Conservation (phyloP, 2,113 vertebrate genomes). For the Rhineura floridana region DNA sequence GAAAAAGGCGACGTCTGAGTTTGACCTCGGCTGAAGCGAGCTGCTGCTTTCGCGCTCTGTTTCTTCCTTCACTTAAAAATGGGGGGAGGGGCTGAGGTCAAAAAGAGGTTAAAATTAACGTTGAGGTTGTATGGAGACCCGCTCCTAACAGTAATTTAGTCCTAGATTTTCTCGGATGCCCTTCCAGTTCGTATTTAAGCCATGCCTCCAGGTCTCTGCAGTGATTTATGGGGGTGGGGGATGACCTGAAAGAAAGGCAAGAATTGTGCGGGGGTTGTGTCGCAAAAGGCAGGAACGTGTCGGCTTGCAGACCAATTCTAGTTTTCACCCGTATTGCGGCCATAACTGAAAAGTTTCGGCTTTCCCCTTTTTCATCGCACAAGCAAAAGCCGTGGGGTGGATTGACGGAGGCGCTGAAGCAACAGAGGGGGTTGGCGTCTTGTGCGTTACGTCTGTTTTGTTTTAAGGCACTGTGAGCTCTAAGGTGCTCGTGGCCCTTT, state of each 20-base stretch:
- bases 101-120: not conserved
- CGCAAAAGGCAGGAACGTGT: not conserved
- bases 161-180: not conserved
- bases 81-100: not conserved
- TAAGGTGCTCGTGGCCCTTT: slow-evolving; percentile 40
- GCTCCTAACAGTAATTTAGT: not conserved
- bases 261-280: not conserved
- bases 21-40: too few species aligned
- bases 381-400: too few species aligned
- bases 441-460: not conserved
- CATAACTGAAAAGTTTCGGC: not conserved
- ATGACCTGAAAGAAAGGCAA: not conserved
- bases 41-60: not conserved
- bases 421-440: not conserved
- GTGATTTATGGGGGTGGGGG: not conserved
- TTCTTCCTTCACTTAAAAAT: not conserved
- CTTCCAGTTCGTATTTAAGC: too few species aligned
- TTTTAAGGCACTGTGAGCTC: too few species aligned
- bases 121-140: not conserved
- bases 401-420: not conserved
- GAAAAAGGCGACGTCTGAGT: not conserved
- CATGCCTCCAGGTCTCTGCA: not conserved
- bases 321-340: not conserved
- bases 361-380: too few species aligned
- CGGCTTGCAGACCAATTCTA: not conserved